A percentile compares a stretch with the other conserved stretches of the same genome.
phyloP scores from a whole-genome alignment of 2,888 invertebrate genomes.

The Synergus laeviventris region DNA sequence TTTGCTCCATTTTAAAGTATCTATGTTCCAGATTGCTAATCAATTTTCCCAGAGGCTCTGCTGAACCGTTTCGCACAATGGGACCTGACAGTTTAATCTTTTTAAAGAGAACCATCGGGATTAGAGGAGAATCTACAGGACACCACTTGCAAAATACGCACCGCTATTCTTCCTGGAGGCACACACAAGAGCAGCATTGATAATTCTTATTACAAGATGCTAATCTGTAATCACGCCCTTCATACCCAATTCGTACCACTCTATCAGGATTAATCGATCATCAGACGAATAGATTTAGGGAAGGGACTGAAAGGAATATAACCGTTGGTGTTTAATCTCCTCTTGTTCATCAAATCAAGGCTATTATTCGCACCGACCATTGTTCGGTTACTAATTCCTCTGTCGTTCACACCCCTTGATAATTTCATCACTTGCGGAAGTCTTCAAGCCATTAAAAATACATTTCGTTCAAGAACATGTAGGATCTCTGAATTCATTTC shows the following conservation, averaged over 20 bases:
- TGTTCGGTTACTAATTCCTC: background rate
- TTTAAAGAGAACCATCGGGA: background rate
- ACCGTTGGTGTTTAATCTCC: conserved; percentile 5
- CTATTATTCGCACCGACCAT: conserved; percentile 24
- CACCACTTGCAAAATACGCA: conserved; percentile 4
- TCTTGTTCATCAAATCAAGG: background rate
- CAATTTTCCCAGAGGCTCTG: background rate
- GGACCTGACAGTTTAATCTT: background rate
- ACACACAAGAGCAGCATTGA: conserved; percentile 16
- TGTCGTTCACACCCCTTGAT: conserved; percentile 8
- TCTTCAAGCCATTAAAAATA: background rate
- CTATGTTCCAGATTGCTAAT: background rate
- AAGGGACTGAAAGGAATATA: background rate
- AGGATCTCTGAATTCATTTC: too few species aligned
- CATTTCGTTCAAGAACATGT: background rate
- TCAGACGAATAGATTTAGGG: conserved; percentile 13
- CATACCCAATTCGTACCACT: conserved; percentile 11
- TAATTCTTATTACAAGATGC: conserved; percentile 24
- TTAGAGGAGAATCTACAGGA: background rate
- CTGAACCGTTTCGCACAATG: background rate
- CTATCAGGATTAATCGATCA: conserved; percentile 33
- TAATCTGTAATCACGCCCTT: conserved; percentile 28
- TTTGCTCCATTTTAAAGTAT: background rate
- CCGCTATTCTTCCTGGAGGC: conserved; percentile 8
- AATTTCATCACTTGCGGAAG: background rate